Percentiles rank a stretch among this genome's conserved stretches.
Evolutionary conservation across 2,797 vertebrate species (phyloP).

Genomic region (Lepus oiostolus): DNA sequence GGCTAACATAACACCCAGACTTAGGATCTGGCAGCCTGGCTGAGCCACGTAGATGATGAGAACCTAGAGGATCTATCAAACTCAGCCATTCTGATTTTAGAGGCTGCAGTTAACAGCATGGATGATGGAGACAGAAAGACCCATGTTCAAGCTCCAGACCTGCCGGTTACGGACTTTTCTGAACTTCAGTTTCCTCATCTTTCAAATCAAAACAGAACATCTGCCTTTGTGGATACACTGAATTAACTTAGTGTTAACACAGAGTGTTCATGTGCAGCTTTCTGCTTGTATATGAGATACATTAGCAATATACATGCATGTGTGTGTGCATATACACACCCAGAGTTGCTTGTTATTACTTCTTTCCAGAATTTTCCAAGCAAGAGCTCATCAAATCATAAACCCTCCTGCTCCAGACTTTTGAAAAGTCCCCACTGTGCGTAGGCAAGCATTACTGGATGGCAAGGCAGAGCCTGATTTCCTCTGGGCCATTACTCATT

Average conservation of each 20-base stretch:
- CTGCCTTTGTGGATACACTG: neutral
- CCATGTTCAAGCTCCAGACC: neutral
- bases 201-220: neutral
- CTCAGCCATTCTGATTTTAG: neutral
- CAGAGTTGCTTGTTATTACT: neutral
- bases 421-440: neutral
- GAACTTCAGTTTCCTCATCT: neutral
- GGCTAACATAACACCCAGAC: neutral
- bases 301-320: neutral
- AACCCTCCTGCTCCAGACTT: neutral
- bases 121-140: conserved; percentile 22
- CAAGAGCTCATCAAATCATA: neutral
- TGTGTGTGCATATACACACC: neutral
- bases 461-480: neutral
- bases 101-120: neutral
- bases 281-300: neutral
- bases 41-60: neutral
- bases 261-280: neutral
- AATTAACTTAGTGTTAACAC: neutral
- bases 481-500: conserved; percentile 54
- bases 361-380: conserved; percentile 45
- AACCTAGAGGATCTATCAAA: neutral
- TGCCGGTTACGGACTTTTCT: neutral
- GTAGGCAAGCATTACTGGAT: neutral
- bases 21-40: neutral